Percentiles rank a stretch among this genome's conserved stretches.
These are phyloP conservation scores for Ophioninae sp. DNA, from an alignment of 2,888 invertebrate genomes.

Conservation along the genomic window DNA sequence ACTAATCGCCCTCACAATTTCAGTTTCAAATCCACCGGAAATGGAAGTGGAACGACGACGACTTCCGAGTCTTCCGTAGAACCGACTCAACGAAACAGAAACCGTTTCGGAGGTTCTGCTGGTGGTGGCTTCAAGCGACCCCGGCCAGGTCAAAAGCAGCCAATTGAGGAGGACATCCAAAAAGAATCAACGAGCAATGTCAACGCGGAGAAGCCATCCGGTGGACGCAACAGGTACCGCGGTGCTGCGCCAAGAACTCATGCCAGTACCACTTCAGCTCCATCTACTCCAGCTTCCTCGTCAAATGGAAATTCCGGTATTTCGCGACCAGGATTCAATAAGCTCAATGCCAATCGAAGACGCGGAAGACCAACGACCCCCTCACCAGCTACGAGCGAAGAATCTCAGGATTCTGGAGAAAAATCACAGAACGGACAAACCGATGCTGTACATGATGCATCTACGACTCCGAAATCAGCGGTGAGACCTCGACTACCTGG, in stretches of 20 bases:
- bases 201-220: constrained; percentile 71
- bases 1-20: neutral
- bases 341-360: constrained; percentile 73
- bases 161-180: constrained; percentile 73
- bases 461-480: constrained; percentile 64
- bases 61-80: constrained; percentile 70
- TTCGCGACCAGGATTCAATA: constrained; percentile 74
- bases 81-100: constrained; percentile 71
- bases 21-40: constrained; percentile 74
- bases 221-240: constrained; percentile 73
- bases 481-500: constrained; percentile 74
- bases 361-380: constrained; percentile 74
- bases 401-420: constrained; percentile 67
- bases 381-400: constrained; percentile 68
- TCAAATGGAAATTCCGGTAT: constrained; percentile 64
- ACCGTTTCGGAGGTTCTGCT: constrained; percentile 72
- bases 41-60: constrained; percentile 68
- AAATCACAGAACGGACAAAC: constrained; percentile 50
- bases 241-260: constrained; percentile 69
- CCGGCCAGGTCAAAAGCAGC: constrained; percentile 72
- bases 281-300: constrained; percentile 60
- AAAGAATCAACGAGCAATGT: constrained; percentile 73
- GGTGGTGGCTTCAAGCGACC: constrained; percentile 73
- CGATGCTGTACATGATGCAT: constrained; percentile 46
- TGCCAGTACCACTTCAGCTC: constrained; percentile 64